Percentiles rank a stretch among this genome's conserved stretches.
These are phyloP conservation scores for Philereme transversata DNA, from an alignment of 2,888 invertebrate genomes.

Conservation along the genomic window DNA sequence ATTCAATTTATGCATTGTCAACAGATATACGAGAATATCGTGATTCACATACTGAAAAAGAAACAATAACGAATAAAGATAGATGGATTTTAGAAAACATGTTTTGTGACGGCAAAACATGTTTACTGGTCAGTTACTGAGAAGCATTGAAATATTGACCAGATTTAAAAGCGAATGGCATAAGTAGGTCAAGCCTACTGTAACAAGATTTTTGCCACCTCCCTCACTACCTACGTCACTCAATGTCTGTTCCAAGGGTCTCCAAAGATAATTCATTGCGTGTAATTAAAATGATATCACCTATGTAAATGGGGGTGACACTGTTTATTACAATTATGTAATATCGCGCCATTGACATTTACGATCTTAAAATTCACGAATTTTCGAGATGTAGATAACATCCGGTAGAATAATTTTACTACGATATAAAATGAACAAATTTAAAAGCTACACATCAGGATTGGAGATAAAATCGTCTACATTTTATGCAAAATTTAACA, in stretches of 20 bases:
- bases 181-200: too few species aligned
- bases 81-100: neutral
- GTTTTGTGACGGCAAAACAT: neutral
- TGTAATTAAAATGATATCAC: slow-evolving; percentile 49
- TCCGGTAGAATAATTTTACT: neutral
- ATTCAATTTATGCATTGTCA: neutral
- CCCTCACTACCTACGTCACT: too few species aligned
- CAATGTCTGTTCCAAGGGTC: neutral
- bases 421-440: neutral
- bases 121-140: too few species aligned
- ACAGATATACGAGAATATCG: neutral
- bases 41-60: neutral
- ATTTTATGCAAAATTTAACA: too few species aligned
- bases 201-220: too few species aligned
- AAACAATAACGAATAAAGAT: neutral
- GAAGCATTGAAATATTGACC: too few species aligned
- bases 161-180: too few species aligned
- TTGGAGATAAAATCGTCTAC: too few species aligned
- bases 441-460: too few species aligned
- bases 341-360: slow-evolving; percentile 29
- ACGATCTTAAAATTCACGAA: neutral
- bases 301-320: slow-evolving; percentile 51
- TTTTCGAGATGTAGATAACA: neutral
- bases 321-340: slow-evolving; percentile 43
- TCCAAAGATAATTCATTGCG: neutral